These are phyloP conservation scores for Prionace glauca DNA, from an alignment of 2,797 vertebrate species.

Conservation along the genomic window DNA sequence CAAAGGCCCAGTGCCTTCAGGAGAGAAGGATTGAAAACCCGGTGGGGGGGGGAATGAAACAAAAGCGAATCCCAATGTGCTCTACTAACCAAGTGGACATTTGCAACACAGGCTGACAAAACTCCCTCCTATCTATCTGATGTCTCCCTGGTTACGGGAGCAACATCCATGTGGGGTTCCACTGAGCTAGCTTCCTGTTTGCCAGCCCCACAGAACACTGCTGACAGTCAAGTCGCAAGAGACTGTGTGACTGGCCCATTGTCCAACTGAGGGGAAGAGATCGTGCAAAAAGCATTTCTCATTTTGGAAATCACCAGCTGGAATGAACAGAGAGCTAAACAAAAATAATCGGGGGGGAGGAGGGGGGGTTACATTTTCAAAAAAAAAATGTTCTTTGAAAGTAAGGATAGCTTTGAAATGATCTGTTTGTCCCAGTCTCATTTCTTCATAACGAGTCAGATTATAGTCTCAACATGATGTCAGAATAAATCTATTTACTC, in stretches of 20 bases:
- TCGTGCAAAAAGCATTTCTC: neutral
- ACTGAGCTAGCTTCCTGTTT: neutral
- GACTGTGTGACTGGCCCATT: neutral
- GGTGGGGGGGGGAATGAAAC: neutral
- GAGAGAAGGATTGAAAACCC: neutral
- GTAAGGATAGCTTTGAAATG: neutral
- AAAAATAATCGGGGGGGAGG: neutral
- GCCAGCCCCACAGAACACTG: neutral
- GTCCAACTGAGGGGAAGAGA: neutral
- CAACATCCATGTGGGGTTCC: neutral
- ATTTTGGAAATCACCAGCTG: neutral
- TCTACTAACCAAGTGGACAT: neutral
- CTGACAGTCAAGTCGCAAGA: neutral
- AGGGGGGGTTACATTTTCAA: neutral
- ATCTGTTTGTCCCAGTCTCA: neutral
- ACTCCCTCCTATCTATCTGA: neutral
- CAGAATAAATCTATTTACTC: conserved; percentile 21
- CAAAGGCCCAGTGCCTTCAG: neutral
- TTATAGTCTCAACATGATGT: neutral
- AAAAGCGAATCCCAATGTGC: neutral
- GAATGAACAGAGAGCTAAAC: neutral
- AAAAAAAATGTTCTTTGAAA: neutral
- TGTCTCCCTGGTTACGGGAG: neutral
- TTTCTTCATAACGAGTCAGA: conserved; percentile 15
- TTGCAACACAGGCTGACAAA: neutral